phyloP scores from a whole-genome alignment of 2,113 vertebrate species.

The Aplodontia rufa region DNA sequence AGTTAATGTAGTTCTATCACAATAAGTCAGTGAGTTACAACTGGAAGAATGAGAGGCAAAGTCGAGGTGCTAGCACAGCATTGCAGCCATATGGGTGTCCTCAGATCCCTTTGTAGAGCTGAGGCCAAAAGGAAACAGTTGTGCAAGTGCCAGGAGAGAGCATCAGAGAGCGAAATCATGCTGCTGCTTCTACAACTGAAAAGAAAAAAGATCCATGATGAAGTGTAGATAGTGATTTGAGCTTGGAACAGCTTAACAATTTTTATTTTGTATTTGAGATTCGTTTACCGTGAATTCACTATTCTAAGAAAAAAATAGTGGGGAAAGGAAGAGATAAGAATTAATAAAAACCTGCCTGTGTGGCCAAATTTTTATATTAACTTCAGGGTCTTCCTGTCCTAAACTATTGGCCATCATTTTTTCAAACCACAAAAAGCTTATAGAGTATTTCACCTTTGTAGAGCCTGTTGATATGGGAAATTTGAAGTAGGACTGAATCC shows the following conservation, averaged over 20 bases:
- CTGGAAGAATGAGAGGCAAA: not conserved
- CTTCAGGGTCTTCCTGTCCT: not conserved
- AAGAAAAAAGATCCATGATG: not conserved
- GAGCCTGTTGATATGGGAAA: not conserved
- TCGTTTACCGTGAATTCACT: not conserved
- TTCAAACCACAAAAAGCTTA: not conserved
- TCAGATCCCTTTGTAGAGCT: not conserved
- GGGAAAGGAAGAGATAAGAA: conserved; percentile 4
- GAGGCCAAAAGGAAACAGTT: not conserved
- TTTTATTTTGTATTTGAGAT: not conserved
- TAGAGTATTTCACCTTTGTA: not conserved
- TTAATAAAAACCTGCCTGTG: not conserved
- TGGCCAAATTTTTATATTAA: not conserved
- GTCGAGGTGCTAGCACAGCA: not conserved
- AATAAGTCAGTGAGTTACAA: not conserved
- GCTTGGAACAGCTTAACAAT: not conserved
- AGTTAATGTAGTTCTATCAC: not conserved
- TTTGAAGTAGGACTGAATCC: not conserved
- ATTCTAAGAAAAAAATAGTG: not conserved
- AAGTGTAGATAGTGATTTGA: not conserved
- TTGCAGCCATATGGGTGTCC: not conserved
- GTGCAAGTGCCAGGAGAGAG: not conserved
- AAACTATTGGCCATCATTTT: not conserved
- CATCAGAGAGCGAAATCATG: not conserved
- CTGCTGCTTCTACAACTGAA: not conserved